Evolutionary conservation across 2,888 invertebrate species (phyloP).

Genomic region (Celastrina argiolus): DNA sequence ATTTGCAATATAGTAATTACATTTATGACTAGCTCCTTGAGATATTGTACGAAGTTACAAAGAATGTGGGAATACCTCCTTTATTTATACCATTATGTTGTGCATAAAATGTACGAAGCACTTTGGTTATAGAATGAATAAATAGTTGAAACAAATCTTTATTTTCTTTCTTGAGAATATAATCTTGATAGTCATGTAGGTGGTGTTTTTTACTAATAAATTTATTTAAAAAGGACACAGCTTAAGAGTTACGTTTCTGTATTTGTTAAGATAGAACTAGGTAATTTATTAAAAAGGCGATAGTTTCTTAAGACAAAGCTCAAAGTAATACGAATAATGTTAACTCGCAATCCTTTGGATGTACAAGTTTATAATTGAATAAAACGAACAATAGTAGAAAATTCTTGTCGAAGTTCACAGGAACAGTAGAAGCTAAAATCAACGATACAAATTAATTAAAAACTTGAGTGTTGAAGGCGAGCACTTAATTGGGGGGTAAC

Average conservation of each 20-base stretch:
- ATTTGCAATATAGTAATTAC: background rate
- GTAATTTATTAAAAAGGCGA: background rate
- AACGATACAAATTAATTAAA: conserved; percentile 13
- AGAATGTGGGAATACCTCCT: background rate
- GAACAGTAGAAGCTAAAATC: background rate
- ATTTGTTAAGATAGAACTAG: too few relatives aligned
- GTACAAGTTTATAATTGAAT: conserved; percentile 11
- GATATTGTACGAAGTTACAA: background rate
- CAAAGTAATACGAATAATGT: background rate
- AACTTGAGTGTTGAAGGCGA: conserved; percentile 1
- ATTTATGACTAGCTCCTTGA: background rate
- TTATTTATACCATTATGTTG: too few relatives aligned
- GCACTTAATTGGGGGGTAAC: background rate
- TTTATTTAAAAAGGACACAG: too few relatives aligned
- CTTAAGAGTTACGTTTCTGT: too few relatives aligned
- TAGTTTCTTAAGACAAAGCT: background rate
- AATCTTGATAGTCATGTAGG: too few relatives aligned
- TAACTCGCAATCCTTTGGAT: background rate
- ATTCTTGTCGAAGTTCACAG: background rate
- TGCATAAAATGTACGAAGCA: too few relatives aligned
- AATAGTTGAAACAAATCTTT: too few relatives aligned
- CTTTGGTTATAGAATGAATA: too few relatives aligned
- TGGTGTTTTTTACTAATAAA: too few relatives aligned
- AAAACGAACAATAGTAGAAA: background rate
- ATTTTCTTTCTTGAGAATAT: too few relatives aligned